Evolutionary conservation across 2,888 invertebrate genomes (phyloP).

Genomic region (Scelioninae gen. 2): DNA sequence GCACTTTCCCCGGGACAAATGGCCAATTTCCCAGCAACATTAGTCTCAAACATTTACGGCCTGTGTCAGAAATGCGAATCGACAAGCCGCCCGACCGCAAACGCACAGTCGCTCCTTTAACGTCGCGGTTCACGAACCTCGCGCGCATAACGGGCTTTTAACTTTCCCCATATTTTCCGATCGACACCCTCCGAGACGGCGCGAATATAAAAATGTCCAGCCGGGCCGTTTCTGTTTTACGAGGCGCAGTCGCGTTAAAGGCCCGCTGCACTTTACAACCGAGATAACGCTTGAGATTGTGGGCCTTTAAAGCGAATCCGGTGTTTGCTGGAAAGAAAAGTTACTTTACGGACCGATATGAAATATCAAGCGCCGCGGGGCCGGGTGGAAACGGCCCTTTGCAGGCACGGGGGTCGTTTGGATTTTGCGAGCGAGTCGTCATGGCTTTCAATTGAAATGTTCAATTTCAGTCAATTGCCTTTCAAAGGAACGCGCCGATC

Average conservation of each 20-base stretch:
- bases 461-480: too few species aligned
- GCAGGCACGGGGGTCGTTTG: too few species aligned
- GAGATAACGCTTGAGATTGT: slow-evolving; percentile 47
- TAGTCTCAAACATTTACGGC: slow-evolving; percentile 29
- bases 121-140: slow-evolving; percentile 62
- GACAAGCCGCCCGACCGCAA: slow-evolving; percentile 48
- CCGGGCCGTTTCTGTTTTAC: slow-evolving; percentile 53
- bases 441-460: slow-evolving; percentile 41
- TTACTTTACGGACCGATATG: slow-evolving; percentile 46
- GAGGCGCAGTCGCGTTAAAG: slow-evolving; percentile 38
- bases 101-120: slow-evolving; percentile 51
- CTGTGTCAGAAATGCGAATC: slow-evolving; percentile 48
- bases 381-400: slow-evolving; percentile 25
- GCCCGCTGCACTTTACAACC: slow-evolving; percentile 46
- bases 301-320: slow-evolving; percentile 42
- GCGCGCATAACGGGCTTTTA: slow-evolving; percentile 63
- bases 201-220: slow-evolving; percentile 58
- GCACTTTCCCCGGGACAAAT: too few species aligned
- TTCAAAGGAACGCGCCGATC: too few species aligned
- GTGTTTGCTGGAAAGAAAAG: slow-evolving; percentile 21
- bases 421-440: too few species aligned
- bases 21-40: neutral
- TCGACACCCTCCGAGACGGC: slow-evolving; percentile 56
- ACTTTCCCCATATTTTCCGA: slow-evolving; percentile 64
- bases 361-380: slow-evolving; percentile 47